Base-by-base conservation (phyloP, 2,888 invertebrate species). In the Epinotia ramella region DNA sequence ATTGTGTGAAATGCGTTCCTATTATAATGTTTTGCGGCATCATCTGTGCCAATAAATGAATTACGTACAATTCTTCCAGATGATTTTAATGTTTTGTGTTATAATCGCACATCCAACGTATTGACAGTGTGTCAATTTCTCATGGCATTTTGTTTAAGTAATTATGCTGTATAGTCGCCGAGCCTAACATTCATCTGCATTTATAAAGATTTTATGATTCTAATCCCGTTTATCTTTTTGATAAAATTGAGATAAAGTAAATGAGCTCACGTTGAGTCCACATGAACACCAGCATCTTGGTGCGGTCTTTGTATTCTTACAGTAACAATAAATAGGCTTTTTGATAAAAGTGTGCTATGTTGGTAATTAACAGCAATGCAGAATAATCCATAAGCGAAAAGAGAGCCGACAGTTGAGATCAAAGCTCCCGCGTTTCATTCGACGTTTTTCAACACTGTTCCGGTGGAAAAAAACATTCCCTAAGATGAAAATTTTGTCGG, bases 151-250 rank as follows among this genome's bases (percentile, higher is more conserved):
- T 49, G 18, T 63, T 63, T 3, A 33, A 13, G 53, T 53, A 12
- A 24, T 59, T 40, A 20, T 60, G 59, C 3, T 63, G 13, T 46
- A 24, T 24, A 12, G 4, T 18, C 7, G 7, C n/a, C 9, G 59
- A 66, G 70, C 24, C 59, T 64, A 59, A 24, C 20, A 62, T 40
- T 76, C 71, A 57, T 57, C 18, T 72, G 16, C 53, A 11, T 66
- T 44, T 33, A 44, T 20, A 62, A 63, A 20, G n/a, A 46, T 49
- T 76, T 76, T 72, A 76, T 76, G 66, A 67, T 49, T 63, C 4
- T 72, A 71, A 76, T 76, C 62, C 62, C 66, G 56, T 67, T 71
- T 57, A 76, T 76, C 75, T 62, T 71, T 71, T 56, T 65, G 75
- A 75, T 70, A 68, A 73, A 73, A 65, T 59, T 64, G 49, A 69